Evolutionary conservation across 2,888 invertebrate genomes (phyloP), one percentile per base, ranked within the genome.

Genomic region (Sinhomidia bicolor): DNA sequence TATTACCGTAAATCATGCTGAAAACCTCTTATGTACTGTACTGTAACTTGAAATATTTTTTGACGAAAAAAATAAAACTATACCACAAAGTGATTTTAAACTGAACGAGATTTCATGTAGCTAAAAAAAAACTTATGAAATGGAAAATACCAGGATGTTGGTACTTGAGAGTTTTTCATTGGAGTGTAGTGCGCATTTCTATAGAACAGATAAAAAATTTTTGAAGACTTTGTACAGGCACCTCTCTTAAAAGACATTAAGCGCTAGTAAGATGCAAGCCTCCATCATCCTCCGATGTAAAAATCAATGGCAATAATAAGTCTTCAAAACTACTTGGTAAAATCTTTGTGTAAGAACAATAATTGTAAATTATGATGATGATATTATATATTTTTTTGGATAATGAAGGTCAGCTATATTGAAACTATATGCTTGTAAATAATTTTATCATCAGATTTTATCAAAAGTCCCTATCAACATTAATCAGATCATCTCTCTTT

Each of bases 401-500:
- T 65, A 47, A 20, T 78, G 78, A 85, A 85, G 85, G 85, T 78
- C 76, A 84, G 12, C 23, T 60, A 20, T 23, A 36, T 41, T 51
- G 23, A 17, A 84, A 71, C 26, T 23, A 47, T 71, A 68, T 47
- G 41, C 71, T 44, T 54, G 76, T 78, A 17, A n/a, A n/a, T 44
- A 44, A 26, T 51, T 76, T 68, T 68, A 74, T 74, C 26, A 74
- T 74, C 26, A 74, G 47, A 17, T 65, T 29, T n/a, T n/a, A 26
- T 76, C n/a, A n/a, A 76, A 23, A 74, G n/a, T n/a, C 62, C 20
- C 17, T 51, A 51, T 68, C 78, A 62, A 17, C 79, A 88, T 83
- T 88, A 88, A 88, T 88, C 83, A 88, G 88, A 88, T 65, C 88
- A 88, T 71, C 78, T 57, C n/a, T n/a, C n/a, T n/a, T n/a, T n/a